Evolutionary conservation across 2,888 invertebrate species (phyloP).

Genomic region (Unio delphinus): DNA sequence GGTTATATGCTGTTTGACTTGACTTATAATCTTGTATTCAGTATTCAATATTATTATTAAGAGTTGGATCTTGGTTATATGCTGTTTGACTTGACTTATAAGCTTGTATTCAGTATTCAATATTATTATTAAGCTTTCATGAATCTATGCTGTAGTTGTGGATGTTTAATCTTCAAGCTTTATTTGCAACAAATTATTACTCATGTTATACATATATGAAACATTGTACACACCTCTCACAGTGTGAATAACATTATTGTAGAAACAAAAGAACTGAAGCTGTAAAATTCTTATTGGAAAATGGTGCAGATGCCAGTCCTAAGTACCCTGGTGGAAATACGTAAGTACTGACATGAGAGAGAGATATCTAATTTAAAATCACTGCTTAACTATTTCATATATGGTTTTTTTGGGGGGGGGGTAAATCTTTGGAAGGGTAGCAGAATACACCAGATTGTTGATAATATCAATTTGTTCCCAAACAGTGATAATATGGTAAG

Average conservation of each 20-base stretch:
- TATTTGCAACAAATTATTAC: conserved; percentile 1
- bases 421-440: background rate
- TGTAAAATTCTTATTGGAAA: conserved; percentile 63
- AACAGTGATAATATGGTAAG: no score
- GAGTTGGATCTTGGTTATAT: no score
- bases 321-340: conserved; percentile 65
- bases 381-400: background rate
- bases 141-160: no score
- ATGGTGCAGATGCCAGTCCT: conserved; percentile 64
- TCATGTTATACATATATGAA: background rate
- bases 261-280: conserved; percentile 56
- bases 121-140: no score
- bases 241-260: conserved; percentile 4
- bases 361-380: background rate
- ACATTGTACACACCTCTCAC: background rate
- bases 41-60: no score
- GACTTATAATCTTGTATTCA: no score
- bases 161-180: conserved; percentile 1
- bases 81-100: no score
- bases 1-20: no score
- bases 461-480: background rate
- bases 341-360: conserved; percentile 36
- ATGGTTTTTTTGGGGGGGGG: background rate
- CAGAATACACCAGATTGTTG: background rate
- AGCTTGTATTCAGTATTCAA: no score